These are phyloP conservation scores for Psilanteris sp. DNA, from an alignment of 1,140 invertebrate genomes.

Conservation along the genomic window DNA sequence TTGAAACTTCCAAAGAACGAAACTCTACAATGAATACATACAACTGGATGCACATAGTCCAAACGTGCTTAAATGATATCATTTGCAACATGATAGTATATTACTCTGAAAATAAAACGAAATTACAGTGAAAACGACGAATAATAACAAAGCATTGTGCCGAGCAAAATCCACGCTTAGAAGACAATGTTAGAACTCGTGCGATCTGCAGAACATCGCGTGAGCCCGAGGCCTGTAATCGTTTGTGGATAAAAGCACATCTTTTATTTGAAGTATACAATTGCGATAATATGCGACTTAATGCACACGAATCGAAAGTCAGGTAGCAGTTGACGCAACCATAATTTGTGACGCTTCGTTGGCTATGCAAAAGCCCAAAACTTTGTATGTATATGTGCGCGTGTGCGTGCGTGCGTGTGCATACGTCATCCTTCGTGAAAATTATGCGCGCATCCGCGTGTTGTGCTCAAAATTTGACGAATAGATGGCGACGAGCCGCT, in stretches of 20 bases:
- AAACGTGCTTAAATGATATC: conserved; percentile 36
- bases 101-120: conserved; percentile 23
- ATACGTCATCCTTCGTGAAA: background rate
- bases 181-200: conserved; percentile 59
- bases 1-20: too few relatives aligned
- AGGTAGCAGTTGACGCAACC: conserved; percentile 55
- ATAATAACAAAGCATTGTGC: conserved; percentile 43
- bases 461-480: conserved; percentile 52
- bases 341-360: conserved; percentile 51
- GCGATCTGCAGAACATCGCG: conserved; percentile 55
- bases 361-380: conserved; percentile 23
- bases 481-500: conserved; percentile 40
- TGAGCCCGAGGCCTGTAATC: conserved; percentile 51
- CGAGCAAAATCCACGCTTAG: conserved; percentile 42
- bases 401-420: too few relatives aligned
- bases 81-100: conserved; percentile 18
- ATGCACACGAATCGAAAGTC: conserved; percentile 57
- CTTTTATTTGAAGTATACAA: conserved; percentile 54
- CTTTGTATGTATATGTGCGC: too few relatives aligned
- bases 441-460: conserved; percentile 13
- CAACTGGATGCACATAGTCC: too few relatives aligned
- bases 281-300: conserved; percentile 52
- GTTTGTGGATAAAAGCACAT: conserved; percentile 62
- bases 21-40: too few relatives aligned
- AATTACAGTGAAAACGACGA: conserved; percentile 49